Percentiles rank a stretch among this genome's conserved stretches.
Conservation (phyloP, 1,140 invertebrate genomes). For the Zaprionus nigranus region DNA sequence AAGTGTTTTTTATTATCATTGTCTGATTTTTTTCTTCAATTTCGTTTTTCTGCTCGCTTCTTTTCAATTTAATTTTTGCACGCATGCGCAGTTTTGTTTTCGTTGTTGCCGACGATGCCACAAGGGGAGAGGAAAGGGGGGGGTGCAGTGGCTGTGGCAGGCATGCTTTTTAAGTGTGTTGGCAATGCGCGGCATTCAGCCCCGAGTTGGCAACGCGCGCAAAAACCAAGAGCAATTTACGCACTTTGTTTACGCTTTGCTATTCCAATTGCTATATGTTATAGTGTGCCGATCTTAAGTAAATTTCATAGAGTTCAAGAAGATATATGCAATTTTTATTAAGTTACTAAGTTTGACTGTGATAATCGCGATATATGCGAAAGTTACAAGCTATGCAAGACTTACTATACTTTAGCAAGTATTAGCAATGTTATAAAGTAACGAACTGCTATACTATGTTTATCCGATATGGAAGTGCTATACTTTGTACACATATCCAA, state of each 20-base stretch:
- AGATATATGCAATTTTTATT: not conserved
- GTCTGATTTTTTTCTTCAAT: not conserved
- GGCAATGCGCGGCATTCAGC: not conserved
- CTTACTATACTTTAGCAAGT: too few relatives aligned
- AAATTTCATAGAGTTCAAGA: not conserved
- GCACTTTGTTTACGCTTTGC: not conserved
- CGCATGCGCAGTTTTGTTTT: conserved; percentile 25
- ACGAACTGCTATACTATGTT: too few relatives aligned
- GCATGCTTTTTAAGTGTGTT: not conserved
- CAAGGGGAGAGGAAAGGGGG: not conserved
- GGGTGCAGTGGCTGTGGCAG: not conserved
- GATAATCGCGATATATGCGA: not conserved
- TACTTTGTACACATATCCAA: too few relatives aligned
- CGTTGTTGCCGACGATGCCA: not conserved
- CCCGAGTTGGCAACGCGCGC: not conserved
- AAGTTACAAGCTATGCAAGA: not conserved
- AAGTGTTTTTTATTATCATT: conserved; percentile 16
- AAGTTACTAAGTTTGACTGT: not conserved
- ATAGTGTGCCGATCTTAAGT: not conserved
- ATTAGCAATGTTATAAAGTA: too few relatives aligned
- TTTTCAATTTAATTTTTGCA: conserved; percentile 27
- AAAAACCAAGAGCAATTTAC: not conserved
- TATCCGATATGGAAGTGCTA: too few relatives aligned
- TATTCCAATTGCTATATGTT: not conserved
- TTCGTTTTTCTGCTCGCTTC: not conserved